phyloP scores from a whole-genome alignment of 2,888 invertebrate genomes.

The Coenonympha glycerion region DNA sequence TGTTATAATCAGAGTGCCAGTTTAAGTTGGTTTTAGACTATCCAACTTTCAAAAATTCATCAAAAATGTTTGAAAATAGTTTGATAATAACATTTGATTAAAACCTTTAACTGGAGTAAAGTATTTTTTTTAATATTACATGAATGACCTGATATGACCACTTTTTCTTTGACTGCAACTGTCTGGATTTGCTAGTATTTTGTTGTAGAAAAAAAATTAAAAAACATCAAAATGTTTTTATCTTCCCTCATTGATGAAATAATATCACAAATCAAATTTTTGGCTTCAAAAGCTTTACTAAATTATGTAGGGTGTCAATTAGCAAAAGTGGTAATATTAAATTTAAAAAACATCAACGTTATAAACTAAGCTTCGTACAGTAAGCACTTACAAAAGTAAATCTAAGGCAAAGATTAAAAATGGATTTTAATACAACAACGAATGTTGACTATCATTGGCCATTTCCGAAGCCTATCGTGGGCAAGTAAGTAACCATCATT shows the following conservation, averaged over 20 bases:
- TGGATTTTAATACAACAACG: constrained; percentile 68
- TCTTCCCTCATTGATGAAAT: constrained; percentile 72
- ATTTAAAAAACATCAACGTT: constrained; percentile 66
- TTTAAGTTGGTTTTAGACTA: not conserved
- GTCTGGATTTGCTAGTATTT: constrained; percentile 10
- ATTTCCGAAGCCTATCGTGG: constrained; percentile 72
- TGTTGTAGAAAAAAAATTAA: constrained; percentile 40
- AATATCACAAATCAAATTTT: constrained; percentile 62
- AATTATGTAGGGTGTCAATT: constrained; percentile 74
- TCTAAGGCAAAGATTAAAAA: constrained; percentile 29
- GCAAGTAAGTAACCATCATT: constrained; percentile 57
- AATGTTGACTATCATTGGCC: constrained; percentile 78
- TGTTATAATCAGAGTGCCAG: not conserved
- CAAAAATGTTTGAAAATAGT: no score
- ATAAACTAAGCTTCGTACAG: constrained; percentile 45
- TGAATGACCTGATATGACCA: no score
- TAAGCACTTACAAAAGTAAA: no score
- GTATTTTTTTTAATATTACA: no score
- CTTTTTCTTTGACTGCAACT: constrained; percentile 15
- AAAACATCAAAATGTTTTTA: constrained; percentile 71
- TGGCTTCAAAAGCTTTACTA: constrained; percentile 65
- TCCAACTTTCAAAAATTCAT: no score
- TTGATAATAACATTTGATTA: no score
- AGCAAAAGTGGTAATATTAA: constrained; percentile 61
- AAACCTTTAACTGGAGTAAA: no score